Conservation (phyloP, 2,888 invertebrate species). For the Parapristionchus giblindavisi region DNA sequence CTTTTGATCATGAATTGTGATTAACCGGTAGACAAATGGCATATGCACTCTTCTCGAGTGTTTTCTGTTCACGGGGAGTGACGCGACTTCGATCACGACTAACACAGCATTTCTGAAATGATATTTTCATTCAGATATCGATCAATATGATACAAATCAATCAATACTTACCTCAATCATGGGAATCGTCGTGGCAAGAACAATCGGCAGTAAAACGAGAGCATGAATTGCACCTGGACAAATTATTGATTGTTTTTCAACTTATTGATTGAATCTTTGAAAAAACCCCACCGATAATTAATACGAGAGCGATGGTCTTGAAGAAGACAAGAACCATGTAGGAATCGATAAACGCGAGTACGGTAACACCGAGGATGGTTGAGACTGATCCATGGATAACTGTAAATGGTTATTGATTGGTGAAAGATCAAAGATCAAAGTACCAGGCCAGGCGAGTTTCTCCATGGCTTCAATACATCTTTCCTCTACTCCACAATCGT, state of each 20-base stretch:
- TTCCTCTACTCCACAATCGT: conserved; percentile 77
- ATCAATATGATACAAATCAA: background rate
- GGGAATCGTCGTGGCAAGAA: conserved; percentile 64
- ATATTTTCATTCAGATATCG: background rate
- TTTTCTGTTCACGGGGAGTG: conserved; percentile 11
- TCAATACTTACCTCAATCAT: conserved; percentile 48
- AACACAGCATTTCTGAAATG: conserved; percentile 23
- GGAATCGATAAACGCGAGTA: conserved; percentile 86
- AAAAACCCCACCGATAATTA: conserved; percentile 56
- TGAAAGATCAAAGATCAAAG: too few species aligned
- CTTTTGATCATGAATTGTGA: conserved; percentile 33
- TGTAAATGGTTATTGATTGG: conserved; percentile 46
- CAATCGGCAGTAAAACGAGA: conserved; percentile 82
- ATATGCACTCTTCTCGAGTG: conserved; percentile 47
- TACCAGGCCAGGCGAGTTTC: conserved; percentile 68
- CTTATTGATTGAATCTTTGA: background rate
- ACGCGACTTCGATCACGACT: background rate
- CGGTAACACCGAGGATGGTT: conserved; percentile 87
- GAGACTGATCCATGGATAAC: conserved; percentile 89
- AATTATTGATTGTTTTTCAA: background rate
- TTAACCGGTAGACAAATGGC: conserved; percentile 58
- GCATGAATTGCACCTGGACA: conserved; percentile 87
- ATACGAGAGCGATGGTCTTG: conserved; percentile 92
- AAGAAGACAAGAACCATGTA: conserved; percentile 88
- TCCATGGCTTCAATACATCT: conserved; percentile 67